Evolutionary conservation across 53 echinoderm and acorn worm genomes (phyloP).

Genomic region (Holothuria leucospilota): DNA sequence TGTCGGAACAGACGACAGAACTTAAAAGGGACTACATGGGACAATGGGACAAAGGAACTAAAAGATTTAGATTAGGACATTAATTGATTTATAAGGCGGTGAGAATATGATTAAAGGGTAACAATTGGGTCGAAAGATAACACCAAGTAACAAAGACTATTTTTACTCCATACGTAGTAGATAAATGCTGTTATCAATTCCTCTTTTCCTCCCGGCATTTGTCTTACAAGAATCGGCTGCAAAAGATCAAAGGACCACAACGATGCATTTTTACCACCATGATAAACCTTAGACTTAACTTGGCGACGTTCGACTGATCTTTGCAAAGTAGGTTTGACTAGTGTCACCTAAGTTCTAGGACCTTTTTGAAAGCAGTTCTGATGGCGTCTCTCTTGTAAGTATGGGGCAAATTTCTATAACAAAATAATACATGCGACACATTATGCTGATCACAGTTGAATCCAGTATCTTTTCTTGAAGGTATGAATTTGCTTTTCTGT

Average conservation of each 20-base stretch:
- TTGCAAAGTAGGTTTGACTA: neutral
- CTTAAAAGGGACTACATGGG: too few species aligned
- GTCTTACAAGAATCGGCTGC: slow-evolving; percentile 35
- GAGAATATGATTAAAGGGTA: too few species aligned
- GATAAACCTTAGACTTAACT: slow-evolving; percentile 36
- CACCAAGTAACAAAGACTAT: too few species aligned
- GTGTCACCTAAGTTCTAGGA: slow-evolving; percentile 50
- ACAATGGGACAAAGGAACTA: too few species aligned
- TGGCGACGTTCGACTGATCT: slow-evolving; percentile 44
- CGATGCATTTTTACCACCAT: slow-evolving; percentile 10
- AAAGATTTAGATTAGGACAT: too few species aligned
- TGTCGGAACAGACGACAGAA: too few species aligned
- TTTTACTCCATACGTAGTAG: too few species aligned
- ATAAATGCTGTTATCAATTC: slow-evolving; percentile 42
- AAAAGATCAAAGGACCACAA: slow-evolving; percentile 52
- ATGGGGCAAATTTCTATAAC: slow-evolving; percentile 27
- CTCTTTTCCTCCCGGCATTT: slow-evolving; percentile 42
- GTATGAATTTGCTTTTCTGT: slow-evolving; percentile 18
- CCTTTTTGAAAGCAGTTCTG: slow-evolving; percentile 48
- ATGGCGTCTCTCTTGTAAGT: slow-evolving; percentile 27
- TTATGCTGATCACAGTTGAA: slow-evolving; percentile 25
- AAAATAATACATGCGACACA: slow-evolving; percentile 47
- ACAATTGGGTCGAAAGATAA: too few species aligned
- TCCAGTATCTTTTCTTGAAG: slow-evolving; percentile 42
- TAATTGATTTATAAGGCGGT: too few species aligned